A percentile compares a stretch with the other conserved stretches of the same genome.
Conservation (phyloP, 2,113 vertebrate species). For the Saccopteryx bilineata region DNA sequence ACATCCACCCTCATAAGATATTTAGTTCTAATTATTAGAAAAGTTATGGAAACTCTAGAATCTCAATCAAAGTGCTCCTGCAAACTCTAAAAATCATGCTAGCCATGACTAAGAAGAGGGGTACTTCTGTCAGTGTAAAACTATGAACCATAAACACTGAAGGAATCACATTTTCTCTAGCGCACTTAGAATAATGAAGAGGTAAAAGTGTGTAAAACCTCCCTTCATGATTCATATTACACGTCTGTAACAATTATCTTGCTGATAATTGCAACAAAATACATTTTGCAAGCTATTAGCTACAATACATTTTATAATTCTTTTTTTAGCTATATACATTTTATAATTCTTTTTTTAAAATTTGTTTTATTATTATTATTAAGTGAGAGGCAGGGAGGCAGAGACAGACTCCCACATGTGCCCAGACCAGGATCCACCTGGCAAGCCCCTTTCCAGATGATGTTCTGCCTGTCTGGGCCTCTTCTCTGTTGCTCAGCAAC, state of each 20-base stretch:
- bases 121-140: neutral
- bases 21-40: neutral
- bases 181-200: constrained; percentile 23
- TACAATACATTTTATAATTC: constrained; percentile 26
- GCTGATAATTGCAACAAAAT: neutral
- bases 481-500: no score
- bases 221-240: neutral
- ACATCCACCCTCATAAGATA: neutral
- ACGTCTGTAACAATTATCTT: neutral
- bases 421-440: no score
- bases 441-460: no score
- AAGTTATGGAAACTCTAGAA: neutral
- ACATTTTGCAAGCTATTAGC: neutral
- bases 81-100: neutral
- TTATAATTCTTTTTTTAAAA: no score
- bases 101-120: neutral
- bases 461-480: no score
- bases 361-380: no score
- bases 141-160: neutral
- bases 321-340: no score
- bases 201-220: neutral
- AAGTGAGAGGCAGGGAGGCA: no score
- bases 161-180: neutral
- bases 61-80: neutral
- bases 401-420: no score